A percentile compares a stretch with the other conserved stretches of the same genome.
phyloP scores from a whole-genome alignment of 2,888 invertebrate species.

The Cephonodes hylas region DNA sequence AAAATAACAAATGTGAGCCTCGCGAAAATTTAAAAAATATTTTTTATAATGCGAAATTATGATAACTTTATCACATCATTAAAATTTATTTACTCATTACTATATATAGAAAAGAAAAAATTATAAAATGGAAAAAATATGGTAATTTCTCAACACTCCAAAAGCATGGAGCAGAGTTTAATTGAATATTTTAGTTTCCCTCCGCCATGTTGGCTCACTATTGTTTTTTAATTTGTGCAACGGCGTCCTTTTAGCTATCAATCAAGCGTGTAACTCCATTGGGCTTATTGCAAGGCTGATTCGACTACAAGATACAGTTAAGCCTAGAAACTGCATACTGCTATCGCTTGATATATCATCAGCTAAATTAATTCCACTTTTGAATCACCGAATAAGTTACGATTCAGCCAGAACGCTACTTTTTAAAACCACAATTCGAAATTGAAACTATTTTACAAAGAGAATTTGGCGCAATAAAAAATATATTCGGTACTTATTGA shows the following conservation, averaged over 20 bases:
- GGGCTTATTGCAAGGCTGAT: conserved; percentile 24
- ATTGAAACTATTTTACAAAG: not conserved
- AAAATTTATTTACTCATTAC: not conserved
- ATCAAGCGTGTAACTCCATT: conserved; percentile 62
- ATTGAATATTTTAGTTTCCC: conserved; percentile 50
- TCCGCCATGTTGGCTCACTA: conserved; percentile 36
- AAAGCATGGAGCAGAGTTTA: conserved; percentile 35
- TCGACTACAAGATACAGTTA: not conserved
- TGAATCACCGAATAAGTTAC: not conserved
- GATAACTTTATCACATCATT: not conserved
- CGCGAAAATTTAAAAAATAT: not conserved
- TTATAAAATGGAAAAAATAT: not conserved
- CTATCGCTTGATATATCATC: not conserved
- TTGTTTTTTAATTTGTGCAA: conserved; percentile 65
- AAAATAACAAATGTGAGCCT: not conserved
- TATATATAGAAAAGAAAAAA: not conserved
- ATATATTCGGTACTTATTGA: too few relatives aligned
- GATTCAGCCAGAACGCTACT: not conserved
- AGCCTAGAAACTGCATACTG: not conserved
- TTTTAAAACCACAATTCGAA: not conserved
- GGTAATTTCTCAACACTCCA: not conserved
- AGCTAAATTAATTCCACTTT: not conserved
- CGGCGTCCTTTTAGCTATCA: conserved; percentile 69
- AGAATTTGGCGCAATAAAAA: not conserved
- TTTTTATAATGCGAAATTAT: too few relatives aligned